Base-by-base conservation (phyloP, 2,113 vertebrate genomes). In the Ictidomys tridecemlineatus region DNA sequence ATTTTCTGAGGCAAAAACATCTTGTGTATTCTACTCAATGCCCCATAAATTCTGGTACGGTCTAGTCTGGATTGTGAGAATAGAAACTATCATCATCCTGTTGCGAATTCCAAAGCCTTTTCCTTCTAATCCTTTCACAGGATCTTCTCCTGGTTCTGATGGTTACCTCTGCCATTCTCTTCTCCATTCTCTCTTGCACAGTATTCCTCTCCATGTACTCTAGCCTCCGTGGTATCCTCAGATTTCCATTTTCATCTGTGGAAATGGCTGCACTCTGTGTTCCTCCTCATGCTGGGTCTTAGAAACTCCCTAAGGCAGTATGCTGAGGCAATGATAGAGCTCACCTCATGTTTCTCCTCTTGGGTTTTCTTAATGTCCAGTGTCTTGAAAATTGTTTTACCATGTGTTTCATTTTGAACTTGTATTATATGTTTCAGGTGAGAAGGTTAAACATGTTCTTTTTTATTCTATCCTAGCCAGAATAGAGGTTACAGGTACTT, bases 191-290 rank as follows among this genome's bases (percentile, higher is more conserved):
- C 22, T 58, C 14, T 63, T 87, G 34, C 12, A 11, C 14, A 26
- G 3, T 2, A 16, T 42, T 51, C 17, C 42, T 37, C 2, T 39
- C 16, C 26, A 0, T 37, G 18, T 7, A 24, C 13, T 48, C 5
- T 42, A 24, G 1, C 32, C 28, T 56, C 69, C 42, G 20, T 28
- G 16, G 2, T 12, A 14, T 91, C 10, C 30, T 2, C 5, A 10
- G 18, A 42, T 39, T 89, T 77, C 16, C 24, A 18, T 58, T 80
- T 3, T 58, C 18, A 65, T 34, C 18, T 76, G 28, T 28, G 26
- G 32, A 86, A 39, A 73, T 3, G 39, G 0, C 20, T 53, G 22
- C 8, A 18, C 12, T 58, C 18, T 67, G 28, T 87, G 70, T 84
- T 72, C 28, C 0, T 67, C n/a, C 13, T 80, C 32, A 12, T n/a